Evolutionary conservation across 2,797 vertebrate species (phyloP).

Genomic region (Eulemur coronatus): DNA sequence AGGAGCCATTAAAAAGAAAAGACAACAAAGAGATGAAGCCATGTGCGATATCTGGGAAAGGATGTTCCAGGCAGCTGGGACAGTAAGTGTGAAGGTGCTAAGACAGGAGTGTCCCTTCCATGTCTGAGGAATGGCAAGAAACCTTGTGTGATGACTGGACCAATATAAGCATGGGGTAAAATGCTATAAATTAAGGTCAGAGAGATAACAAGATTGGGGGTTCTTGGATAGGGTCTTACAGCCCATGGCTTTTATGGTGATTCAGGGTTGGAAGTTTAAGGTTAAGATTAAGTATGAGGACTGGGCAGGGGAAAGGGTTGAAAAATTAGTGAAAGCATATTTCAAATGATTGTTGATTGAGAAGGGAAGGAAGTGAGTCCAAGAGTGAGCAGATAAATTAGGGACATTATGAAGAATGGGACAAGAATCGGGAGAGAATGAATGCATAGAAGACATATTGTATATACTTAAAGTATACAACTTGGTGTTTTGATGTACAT

Average conservation of each 20-base stretch:
- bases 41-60: not conserved
- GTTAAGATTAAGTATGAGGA: not conserved
- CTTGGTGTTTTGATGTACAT: not conserved
- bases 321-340: not conserved
- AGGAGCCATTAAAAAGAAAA: not conserved
- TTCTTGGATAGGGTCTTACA: not conserved
- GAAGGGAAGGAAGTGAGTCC: not conserved
- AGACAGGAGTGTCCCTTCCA: accelerated
- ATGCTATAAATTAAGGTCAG: not conserved
- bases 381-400: not conserved
- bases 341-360: not conserved
- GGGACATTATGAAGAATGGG: not conserved
- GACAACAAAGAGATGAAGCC: not conserved
- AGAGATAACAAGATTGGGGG: not conserved
- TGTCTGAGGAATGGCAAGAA: not conserved
- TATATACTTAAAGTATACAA: not conserved
- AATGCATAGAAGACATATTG: not conserved
- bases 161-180: not conserved
- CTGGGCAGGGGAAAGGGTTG: not conserved
- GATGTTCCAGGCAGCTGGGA: not conserved
- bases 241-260: not conserved
- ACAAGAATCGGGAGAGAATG: not conserved
- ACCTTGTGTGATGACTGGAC: not conserved
- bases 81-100: not conserved
- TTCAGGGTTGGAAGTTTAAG: not conserved